phyloP scores from a whole-genome alignment of 2,797 vertebrate genomes.

The Lates japonicus region DNA sequence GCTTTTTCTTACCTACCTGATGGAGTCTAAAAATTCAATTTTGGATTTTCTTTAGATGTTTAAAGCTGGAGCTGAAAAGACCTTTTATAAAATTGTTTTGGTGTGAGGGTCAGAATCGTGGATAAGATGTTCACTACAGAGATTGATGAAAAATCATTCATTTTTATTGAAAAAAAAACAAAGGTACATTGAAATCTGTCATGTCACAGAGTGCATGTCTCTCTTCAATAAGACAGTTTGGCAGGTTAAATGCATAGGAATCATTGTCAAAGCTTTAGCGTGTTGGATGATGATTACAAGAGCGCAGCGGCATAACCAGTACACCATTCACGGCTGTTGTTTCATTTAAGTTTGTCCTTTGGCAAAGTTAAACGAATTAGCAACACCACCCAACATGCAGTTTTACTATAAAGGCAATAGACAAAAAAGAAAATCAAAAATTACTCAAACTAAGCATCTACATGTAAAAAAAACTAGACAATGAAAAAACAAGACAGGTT shows the following conservation, averaged over 20 bases:
- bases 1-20: not conserved
- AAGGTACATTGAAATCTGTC: constrained; percentile 53
- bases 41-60: not conserved
- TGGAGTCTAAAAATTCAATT: not conserved
- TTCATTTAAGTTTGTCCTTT: constrained; percentile 37
- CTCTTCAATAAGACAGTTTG: constrained; percentile 31
- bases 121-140: not conserved
- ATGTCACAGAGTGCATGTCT: constrained; percentile 44
- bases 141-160: constrained; percentile 35
- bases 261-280: constrained; percentile 42
- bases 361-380: constrained; percentile 10
- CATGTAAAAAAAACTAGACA: constrained; percentile 18
- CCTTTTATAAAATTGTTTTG: not conserved
- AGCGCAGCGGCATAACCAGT: constrained; percentile 66
- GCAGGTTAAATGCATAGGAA: constrained; percentile 55
- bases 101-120: not conserved
- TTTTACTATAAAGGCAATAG: constrained; percentile 32
- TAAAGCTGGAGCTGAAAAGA: too few species aligned
- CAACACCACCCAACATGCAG: constrained; percentile 39
- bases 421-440: constrained; percentile 11
- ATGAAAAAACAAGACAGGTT: not conserved
- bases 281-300: constrained; percentile 46
- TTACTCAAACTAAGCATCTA: constrained; percentile 28
- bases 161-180: constrained; percentile 75
- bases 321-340: constrained; percentile 46